Percentiles rank a stretch among this genome's conserved stretches.
These are phyloP conservation scores for Pseudococcus longispinus DNA, from an alignment of 2,888 invertebrate genomes.

Conservation along the genomic window DNA sequence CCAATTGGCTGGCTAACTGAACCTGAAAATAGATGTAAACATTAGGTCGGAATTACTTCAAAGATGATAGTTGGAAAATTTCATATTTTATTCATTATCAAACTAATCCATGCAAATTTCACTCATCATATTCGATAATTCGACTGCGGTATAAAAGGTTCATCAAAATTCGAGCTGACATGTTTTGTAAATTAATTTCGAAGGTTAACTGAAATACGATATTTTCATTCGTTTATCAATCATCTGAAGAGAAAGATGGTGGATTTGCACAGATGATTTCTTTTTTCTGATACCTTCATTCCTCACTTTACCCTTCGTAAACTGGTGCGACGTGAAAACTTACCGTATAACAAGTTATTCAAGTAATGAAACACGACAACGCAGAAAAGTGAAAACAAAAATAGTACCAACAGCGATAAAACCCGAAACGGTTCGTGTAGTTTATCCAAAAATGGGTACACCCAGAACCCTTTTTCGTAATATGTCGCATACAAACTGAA, in stretches of 20 bases:
- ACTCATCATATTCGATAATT: neutral
- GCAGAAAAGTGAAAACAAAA: neutral
- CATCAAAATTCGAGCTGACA: neutral
- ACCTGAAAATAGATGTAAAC: neutral
- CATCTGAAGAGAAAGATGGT: neutral
- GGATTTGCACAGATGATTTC: neutral
- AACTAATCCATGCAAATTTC: neutral
- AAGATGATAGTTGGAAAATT: neutral
- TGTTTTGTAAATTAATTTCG: neutral
- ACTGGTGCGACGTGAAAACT: neutral
- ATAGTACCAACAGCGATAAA: neutral
- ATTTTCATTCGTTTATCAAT: neutral
- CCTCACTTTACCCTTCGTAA: neutral
- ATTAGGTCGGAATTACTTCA: neutral
- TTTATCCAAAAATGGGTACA: conserved; percentile 67
- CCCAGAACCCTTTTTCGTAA: conserved; percentile 65
- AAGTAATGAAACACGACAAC: neutral
- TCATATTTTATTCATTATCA: neutral
- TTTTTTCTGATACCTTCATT: neutral
- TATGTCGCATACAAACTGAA: conserved; percentile 64
- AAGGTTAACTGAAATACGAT: neutral
- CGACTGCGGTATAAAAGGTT: neutral
- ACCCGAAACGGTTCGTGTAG: conserved; percentile 65
- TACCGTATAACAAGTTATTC: conserved; percentile 26
- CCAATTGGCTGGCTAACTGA: neutral